These are phyloP conservation scores for Acanthaster planci DNA, from an alignment of 35 echinoderm and acorn worm species.

Conservation along the genomic window DNA sequence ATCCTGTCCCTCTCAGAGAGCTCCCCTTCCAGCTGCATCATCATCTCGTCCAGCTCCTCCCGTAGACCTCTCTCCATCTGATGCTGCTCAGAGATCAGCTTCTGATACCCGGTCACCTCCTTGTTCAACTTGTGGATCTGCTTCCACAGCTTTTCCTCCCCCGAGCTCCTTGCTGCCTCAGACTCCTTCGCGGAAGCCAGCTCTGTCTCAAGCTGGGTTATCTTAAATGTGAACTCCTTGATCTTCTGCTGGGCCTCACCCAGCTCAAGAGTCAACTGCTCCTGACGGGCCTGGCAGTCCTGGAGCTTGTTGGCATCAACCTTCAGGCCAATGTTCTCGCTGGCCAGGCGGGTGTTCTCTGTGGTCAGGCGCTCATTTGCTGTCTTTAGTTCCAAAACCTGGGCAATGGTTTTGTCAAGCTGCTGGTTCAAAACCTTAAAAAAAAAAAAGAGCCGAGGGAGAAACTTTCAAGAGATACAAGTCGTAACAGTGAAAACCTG, in stretches of 20 bases:
- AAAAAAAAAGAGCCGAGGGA: background rate
- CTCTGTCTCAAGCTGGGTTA: conserved; percentile 36
- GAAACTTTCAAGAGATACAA: background rate
- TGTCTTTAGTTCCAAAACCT: conserved; percentile 30
- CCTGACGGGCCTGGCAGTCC: conserved; percentile 3
- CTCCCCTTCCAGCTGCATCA: conserved; percentile 24
- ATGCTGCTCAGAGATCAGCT: background rate
- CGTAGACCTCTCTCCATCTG: background rate
- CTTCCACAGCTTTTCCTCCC: conserved; percentile 38
- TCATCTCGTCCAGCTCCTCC: conserved; percentile 7
- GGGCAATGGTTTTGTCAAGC: conserved; percentile 39
- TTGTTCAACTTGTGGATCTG: background rate
- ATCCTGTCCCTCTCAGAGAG: conserved; percentile 37
- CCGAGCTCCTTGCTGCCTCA: background rate
- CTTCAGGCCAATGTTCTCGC: conserved; percentile 25
- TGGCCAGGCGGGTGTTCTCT: conserved; percentile 24
- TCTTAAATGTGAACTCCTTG: conserved; percentile 40
- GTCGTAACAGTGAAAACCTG: too few relatives aligned
- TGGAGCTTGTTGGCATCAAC: conserved; percentile 44
- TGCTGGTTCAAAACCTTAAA: conserved; percentile 29
- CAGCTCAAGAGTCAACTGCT: conserved; percentile 11
- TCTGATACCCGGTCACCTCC: conserved; percentile 2
- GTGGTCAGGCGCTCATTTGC: conserved; percentile 8
- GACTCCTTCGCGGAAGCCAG: background rate
- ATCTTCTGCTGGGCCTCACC: conserved; percentile 21